Conservation (phyloP, 2,888 invertebrate genomes). For the Lithophane socia region DNA sequence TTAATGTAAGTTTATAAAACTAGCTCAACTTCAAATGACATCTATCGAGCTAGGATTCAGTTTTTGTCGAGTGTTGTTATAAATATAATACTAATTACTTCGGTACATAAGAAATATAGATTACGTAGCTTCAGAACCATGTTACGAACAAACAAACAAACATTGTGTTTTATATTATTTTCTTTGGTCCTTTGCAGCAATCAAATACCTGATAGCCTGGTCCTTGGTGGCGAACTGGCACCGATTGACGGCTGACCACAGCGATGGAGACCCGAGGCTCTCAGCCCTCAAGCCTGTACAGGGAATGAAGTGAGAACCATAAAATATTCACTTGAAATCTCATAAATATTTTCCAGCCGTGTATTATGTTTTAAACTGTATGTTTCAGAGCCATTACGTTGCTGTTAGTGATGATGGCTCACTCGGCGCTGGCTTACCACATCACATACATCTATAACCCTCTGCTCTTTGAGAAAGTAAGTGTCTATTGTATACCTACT, state of each 20-base stretch:
- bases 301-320: conserved; percentile 75
- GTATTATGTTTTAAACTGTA: not conserved
- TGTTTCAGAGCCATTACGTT: conserved; percentile 76
- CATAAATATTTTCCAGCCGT: not conserved
- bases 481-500: not conserved
- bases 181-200: conserved; percentile 68
- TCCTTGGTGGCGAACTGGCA: conserved; percentile 75
- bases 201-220: conserved; percentile 74
- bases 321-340: not conserved
- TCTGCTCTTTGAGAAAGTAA: conserved; percentile 74
- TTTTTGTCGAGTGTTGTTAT: conserved; percentile 11
- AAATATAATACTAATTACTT: not conserved
- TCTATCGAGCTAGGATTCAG: conserved; percentile 64
- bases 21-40: conserved; percentile 55
- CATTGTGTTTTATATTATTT: no score
- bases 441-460: conserved; percentile 77
- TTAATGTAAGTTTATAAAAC: no score
- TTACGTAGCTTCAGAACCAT: not conserved
- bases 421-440: conserved; percentile 73
- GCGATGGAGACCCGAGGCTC: conserved; percentile 72
- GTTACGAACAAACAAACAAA: not conserved
- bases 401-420: conserved; percentile 75
- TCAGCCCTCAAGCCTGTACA: conserved; percentile 75
- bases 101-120: not conserved
- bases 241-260: conserved; percentile 71